Conservation (phyloP, 2,888 invertebrate genomes). For the Lycaena phlaeas region DNA sequence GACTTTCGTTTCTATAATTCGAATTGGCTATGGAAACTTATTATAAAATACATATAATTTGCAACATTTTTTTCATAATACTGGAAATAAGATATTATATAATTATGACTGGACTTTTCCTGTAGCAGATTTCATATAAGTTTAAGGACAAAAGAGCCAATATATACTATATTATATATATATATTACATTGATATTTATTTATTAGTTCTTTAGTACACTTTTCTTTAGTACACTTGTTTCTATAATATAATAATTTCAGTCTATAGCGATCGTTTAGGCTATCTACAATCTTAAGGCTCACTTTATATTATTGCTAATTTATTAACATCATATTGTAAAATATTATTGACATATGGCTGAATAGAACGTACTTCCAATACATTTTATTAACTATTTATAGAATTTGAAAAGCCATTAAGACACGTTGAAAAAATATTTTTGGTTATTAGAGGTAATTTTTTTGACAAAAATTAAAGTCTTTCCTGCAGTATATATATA, state of each 20-base stretch:
- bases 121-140: too few relatives aligned
- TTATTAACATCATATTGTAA: background rate
- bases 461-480: background rate
- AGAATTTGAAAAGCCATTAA: slow-evolving; percentile 4
- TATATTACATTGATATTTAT: too few relatives aligned
- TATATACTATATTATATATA: too few relatives aligned
- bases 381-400: background rate
- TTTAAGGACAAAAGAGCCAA: background rate
- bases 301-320: slow-evolving; percentile 11
- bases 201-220: background rate
- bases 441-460: slow-evolving; percentile 8
- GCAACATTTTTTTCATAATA: too few relatives aligned
- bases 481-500: slow-evolving; percentile 1
- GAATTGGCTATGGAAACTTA: too few relatives aligned
- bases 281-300: slow-evolving; percentile 9
- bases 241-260: slow-evolving; percentile 15
- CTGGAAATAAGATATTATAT: too few relatives aligned
- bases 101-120: too few relatives aligned
- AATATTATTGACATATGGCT: background rate
- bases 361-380: background rate
- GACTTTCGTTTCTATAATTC: too few relatives aligned
- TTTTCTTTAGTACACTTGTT: background rate
- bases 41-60: too few relatives aligned
- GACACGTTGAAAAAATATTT: slow-evolving; percentile 8
- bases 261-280: slow-evolving; percentile 14